Percentiles rank a stretch among this genome's conserved stretches.
phyloP scores from a whole-genome alignment of 1,140 invertebrate genomes.

The Maconellicoccus hirsutus region DNA sequence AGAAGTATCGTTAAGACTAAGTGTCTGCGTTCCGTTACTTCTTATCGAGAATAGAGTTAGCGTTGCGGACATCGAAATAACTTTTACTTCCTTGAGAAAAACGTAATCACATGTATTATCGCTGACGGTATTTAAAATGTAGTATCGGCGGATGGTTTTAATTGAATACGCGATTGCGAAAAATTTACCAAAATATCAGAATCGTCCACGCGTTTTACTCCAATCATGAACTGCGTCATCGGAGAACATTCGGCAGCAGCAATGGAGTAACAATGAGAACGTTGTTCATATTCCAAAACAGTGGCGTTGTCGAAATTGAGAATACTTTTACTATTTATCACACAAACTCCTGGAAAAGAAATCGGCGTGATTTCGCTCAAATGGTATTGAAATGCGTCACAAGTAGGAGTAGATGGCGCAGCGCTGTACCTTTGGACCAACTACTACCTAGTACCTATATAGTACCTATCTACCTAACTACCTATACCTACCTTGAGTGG shows the following conservation, averaged over 20 bases:
- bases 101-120: background rate
- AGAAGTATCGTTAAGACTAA: background rate
- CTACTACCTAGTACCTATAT: too few species aligned
- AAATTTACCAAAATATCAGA: background rate
- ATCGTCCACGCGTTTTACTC: constrained; percentile 27
- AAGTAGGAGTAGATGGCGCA: too few species aligned
- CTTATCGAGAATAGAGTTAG: background rate
- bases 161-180: too few species aligned
- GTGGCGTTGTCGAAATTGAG: constrained; percentile 33
- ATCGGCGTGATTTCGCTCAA: too few species aligned
- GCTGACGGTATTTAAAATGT: too few species aligned
- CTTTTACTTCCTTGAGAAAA: background rate
- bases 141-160: too few species aligned
- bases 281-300: constrained; percentile 23
- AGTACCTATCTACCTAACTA: too few species aligned
- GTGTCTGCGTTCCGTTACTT: background rate
- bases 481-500: constrained; percentile 27
- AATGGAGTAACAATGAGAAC: constrained; percentile 30
- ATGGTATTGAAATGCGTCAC: too few species aligned
- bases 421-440: too few species aligned
- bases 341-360: constrained; percentile 31
- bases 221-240: constrained; percentile 29
- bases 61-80: background rate
- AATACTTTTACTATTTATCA: constrained; percentile 29
- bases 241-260: constrained; percentile 32